Conservation (phyloP, 2,797 vertebrate genomes). For the Platyrinchus mystaceus region DNA sequence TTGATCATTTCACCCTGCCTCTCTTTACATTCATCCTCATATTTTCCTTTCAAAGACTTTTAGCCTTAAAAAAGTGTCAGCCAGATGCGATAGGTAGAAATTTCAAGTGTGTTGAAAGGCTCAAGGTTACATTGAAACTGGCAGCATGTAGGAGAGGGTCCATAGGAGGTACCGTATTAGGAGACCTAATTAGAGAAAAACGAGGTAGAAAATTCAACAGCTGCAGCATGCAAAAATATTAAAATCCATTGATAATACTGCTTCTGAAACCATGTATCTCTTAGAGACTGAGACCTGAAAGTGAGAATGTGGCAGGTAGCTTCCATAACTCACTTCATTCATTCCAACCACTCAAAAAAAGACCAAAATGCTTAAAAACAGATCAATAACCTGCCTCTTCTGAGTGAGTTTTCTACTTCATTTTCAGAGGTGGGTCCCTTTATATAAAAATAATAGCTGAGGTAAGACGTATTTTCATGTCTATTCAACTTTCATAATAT, state of each 20-base stretch:
- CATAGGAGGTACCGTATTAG: not conserved
- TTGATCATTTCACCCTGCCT: rapidly evolving
- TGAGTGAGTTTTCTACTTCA: not conserved
- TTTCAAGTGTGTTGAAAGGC: not conserved
- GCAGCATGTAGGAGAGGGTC: not conserved
- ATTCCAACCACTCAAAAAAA: not conserved
- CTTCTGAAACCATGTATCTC: not conserved
- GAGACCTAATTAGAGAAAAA: not conserved
- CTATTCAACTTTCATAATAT: not conserved
- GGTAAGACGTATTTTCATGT: not conserved
- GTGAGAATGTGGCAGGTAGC: not conserved
- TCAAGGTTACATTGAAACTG: not conserved
- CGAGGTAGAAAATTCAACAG: not conserved
- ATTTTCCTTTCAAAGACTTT: not conserved
- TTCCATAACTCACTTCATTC: not conserved
- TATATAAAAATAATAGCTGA: not conserved
- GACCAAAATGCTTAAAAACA: not conserved
- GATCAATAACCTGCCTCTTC: not conserved
- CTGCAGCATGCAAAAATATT: not conserved
- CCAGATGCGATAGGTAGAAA: not conserved
- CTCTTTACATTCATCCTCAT: rapidly evolving
- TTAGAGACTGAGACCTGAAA: not conserved
- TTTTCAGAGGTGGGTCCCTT: not conserved
- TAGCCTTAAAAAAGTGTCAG: not conserved
- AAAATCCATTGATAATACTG: not conserved